Base-by-base conservation (phyloP, 2,888 invertebrate genomes). In the Sinopyrophorus schimmeli region DNA sequence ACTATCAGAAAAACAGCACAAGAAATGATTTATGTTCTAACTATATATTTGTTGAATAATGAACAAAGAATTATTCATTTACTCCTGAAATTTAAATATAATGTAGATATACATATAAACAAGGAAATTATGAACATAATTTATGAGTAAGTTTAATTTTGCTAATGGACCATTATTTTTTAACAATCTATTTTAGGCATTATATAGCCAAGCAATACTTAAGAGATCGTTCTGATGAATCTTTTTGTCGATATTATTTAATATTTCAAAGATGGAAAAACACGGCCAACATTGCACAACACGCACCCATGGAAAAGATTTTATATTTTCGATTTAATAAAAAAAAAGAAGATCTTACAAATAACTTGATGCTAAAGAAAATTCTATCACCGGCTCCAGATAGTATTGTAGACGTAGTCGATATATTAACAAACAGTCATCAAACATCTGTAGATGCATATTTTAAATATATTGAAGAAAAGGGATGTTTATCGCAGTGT, bases 261-360 rank as follows among this genome's bases (percentile, higher is more conserved):
- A 30, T 64, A 5, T 66, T 62, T 47, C 58, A 65, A 47, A 64
- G 61, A 34, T 66, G 64, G 60, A 67, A 68, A 42, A 59, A 47
- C 11, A 44, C 57, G 12, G 42, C 42, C 3, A 38, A 43, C 5
- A 40, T 46, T 4, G 48, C 47, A 5, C 41, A 57, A 20, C 49
- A 55, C 16, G 23, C 49, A 23, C 38, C 40, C 17, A 61, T 65
- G 54, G 61, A 64, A 20, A 46, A 58, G 15, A 41, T 58, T 12
- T 46, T 67, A 50, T 60, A 58, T 16, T 54, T 53, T 34, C 56
- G 55, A 30, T 66, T 61, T 51, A 40, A 50, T 5, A 54, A 57
- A 46, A 56, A 50, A 1, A 43, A 58, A 3, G 59, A 60, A 20
- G 60, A 50, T n/a, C 43, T 64, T 18, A 50, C 49, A 34, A 58